phyloP scores from a whole-genome alignment of 2,888 invertebrate genomes.

The Zygogramma bicolorata region DNA sequence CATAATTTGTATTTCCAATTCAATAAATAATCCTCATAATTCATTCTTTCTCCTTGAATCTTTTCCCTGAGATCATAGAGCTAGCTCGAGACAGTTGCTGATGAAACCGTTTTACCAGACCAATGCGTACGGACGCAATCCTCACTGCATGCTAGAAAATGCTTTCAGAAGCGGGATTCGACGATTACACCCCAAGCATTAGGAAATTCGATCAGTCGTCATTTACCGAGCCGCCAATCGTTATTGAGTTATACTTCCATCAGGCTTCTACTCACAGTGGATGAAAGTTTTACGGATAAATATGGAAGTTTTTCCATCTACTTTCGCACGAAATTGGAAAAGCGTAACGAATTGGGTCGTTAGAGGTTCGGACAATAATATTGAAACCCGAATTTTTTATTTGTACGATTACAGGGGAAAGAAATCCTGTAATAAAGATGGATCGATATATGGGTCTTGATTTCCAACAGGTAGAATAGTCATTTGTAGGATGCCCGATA shows the following conservation, averaged over 20 bases:
- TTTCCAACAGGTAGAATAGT: too few species aligned
- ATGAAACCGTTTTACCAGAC: too few species aligned
- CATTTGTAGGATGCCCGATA: too few species aligned
- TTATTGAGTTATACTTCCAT: conserved; percentile 60
- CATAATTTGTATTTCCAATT: too few species aligned
- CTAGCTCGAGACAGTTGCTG: not conserved
- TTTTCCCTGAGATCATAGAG: too few species aligned
- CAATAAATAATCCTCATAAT: too few species aligned
- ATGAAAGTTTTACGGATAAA: conserved; percentile 7
- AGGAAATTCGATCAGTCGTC: conserved; percentile 57
- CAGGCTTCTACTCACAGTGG: conserved; percentile 17
- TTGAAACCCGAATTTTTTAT: too few species aligned
- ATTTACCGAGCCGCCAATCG: conserved; percentile 58
- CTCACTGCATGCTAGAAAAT: not conserved
- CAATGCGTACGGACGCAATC: not conserved
- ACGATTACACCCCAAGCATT: conserved; percentile 13
- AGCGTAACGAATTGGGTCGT: conserved; percentile 14
- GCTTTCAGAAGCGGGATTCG: conserved; percentile 13
- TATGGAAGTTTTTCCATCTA: conserved; percentile 13
- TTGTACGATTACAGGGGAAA: too few species aligned
- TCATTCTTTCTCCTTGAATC: too few species aligned
- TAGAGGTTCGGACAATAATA: conserved; percentile 17
- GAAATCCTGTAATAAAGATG: too few species aligned
- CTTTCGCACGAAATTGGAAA: not conserved
- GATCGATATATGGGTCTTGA: too few species aligned